Conservation (phyloP, 1,140 invertebrate species). For the Oppia nitens region DNA sequence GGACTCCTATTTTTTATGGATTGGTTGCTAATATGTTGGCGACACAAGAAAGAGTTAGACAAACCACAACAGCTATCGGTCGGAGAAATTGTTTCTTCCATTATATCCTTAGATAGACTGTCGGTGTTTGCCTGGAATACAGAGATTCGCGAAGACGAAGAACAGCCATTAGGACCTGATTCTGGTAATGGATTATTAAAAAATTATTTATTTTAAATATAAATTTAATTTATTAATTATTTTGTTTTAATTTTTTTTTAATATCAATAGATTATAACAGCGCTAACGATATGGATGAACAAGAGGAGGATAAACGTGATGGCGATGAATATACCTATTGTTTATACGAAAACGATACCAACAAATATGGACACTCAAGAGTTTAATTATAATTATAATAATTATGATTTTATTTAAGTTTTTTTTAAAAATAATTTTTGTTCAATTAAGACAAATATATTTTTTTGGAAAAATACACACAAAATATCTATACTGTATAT, state of each 20-base stretch:
- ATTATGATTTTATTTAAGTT: too few relatives aligned
- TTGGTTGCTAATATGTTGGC: constrained; percentile 67
- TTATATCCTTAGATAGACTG: constrained; percentile 53
- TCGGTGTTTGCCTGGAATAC: constrained; percentile 20
- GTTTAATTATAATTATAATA: too few relatives aligned
- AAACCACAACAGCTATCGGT: constrained; percentile 42
- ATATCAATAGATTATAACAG: constrained; percentile 1
- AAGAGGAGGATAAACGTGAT: not conserved
- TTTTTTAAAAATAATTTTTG: too few relatives aligned
- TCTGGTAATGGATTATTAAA: not conserved
- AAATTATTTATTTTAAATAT: too few relatives aligned
- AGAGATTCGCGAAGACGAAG: constrained; percentile 5
- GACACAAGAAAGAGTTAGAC: constrained; percentile 50
- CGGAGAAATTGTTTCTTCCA: constrained; percentile 57
- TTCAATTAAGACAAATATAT: too few relatives aligned
- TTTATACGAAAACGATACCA: too few relatives aligned
- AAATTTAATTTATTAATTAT: too few relatives aligned
- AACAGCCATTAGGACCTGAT: not conserved
- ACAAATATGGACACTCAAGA: too few relatives aligned
- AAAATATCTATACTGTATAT: too few relatives aligned
- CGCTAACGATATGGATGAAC: not conserved
- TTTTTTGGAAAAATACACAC: too few relatives aligned
- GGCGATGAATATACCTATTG: not conserved
- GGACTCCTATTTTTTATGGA: constrained; percentile 66
- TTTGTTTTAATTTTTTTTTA: too few relatives aligned